Conservation (phyloP, 2,113 vertebrate genomes). For the Ptychochromis oligacanthus region DNA sequence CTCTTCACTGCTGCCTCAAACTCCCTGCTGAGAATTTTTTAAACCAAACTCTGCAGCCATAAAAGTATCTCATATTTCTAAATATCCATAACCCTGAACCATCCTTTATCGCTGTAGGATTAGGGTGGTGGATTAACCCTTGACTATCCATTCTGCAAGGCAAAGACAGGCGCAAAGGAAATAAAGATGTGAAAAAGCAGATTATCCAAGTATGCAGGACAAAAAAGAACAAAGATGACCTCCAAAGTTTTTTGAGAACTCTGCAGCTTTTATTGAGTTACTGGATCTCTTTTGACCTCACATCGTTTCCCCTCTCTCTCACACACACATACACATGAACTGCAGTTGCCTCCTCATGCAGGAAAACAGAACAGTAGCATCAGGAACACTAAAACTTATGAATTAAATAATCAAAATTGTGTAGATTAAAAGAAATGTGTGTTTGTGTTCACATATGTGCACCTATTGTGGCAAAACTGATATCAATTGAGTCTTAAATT, state of each 20-base stretch:
- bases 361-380: neutral
- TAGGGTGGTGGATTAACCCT: constrained; percentile 61
- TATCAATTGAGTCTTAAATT: too few species aligned
- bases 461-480: too few species aligned
- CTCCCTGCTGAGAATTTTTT: constrained; percentile 31
- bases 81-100: constrained; percentile 55
- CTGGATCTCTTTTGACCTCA: constrained; percentile 41
- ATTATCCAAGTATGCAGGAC: neutral
- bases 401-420: too few species aligned
- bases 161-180: neutral
- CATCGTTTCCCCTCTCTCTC: neutral
- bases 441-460: too few species aligned
- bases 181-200: neutral
- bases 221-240: neutral
- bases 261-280: constrained; percentile 8
- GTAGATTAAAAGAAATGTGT: too few species aligned
- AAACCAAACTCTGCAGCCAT: constrained; percentile 49
- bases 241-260: constrained; percentile 19
- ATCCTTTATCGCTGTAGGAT: constrained; percentile 62
- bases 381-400: neutral
- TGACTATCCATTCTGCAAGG: constrained; percentile 22
- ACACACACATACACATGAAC: neutral
- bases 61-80: constrained; percentile 56
- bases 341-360: neutral
- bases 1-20: constrained; percentile 29